Conservation (phyloP, 2,888 invertebrate genomes). For the Automeris io region DNA sequence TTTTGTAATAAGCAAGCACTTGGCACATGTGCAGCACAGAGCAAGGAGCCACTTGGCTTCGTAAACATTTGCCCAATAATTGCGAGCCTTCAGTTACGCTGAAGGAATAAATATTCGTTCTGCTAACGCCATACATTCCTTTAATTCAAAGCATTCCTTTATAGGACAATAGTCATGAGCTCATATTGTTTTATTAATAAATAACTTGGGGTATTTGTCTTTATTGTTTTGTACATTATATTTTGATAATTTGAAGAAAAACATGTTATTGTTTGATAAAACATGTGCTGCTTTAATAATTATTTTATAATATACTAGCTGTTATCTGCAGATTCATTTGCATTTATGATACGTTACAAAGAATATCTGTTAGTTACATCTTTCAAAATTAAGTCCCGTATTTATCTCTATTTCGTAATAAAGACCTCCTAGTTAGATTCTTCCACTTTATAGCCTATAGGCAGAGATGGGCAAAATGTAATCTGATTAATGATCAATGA, state of each 20-base stretch:
- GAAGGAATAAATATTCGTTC: conserved; percentile 60
- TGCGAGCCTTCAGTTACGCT: conserved; percentile 64
- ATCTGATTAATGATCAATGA: no score
- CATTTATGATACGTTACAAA: no score
- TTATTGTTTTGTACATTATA: conserved; percentile 18
- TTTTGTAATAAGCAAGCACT: conserved; percentile 53
- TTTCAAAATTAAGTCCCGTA: no score
- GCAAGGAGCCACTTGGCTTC: conserved; percentile 54
- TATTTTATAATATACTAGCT: no score
- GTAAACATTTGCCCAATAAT: conserved; percentile 74
- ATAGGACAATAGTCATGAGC: conserved; percentile 57
- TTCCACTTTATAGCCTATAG: no score
- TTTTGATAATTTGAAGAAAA: conserved; percentile 14
- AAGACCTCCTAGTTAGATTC: no score
- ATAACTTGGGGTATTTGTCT: conserved; percentile 38
- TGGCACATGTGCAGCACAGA: conserved; percentile 51
- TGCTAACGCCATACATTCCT: conserved; percentile 49
- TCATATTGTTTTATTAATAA: conserved; percentile 61
- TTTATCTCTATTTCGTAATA: no score
- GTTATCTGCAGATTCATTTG: not conserved
- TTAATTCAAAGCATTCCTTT: conserved; percentile 63
- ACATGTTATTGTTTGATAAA: no score
- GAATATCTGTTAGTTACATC: no score
- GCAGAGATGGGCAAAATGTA: no score
- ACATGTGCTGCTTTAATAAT: no score